A percentile compares a stretch with the other conserved stretches of the same genome.
Evolutionary conservation across 2,888 invertebrate species (phyloP).

Genomic region (Oscheius onirici): DNA sequence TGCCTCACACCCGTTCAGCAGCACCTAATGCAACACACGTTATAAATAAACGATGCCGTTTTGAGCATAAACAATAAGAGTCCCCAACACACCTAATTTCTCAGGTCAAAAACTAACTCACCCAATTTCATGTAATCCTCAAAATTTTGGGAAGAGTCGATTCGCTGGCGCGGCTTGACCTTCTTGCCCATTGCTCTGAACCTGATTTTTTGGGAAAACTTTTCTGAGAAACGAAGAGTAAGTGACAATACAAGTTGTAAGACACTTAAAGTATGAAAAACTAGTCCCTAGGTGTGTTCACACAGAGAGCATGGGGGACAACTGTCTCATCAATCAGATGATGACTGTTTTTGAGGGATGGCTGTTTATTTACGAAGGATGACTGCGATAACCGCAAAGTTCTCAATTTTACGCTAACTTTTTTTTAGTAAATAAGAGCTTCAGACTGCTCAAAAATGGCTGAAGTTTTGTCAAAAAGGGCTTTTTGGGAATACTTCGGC

Average conservation of each 20-base stretch:
- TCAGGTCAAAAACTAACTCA: background rate
- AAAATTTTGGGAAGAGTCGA: constrained; percentile 3
- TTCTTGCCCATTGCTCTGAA: background rate
- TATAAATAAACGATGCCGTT: background rate
- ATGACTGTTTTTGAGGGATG: no score
- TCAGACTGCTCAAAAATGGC: background rate
- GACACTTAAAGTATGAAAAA: background rate
- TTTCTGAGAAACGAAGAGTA: no score
- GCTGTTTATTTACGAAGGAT: no score
- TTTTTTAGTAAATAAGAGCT: no score
- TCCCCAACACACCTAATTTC: background rate
- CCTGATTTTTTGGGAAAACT: no score
- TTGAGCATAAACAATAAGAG: background rate
- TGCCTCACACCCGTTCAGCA: background rate
- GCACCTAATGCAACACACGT: background rate
- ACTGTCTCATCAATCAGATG: no score
- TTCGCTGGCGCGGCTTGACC: background rate
- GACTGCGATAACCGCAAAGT: no score
- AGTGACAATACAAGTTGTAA: background rate
- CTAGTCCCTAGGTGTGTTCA: background rate
- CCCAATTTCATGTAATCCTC: constrained; percentile 10
- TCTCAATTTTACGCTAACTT: no score
- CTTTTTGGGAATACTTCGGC: background rate
- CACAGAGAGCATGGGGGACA: no score
- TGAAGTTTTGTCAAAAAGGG: background rate